Percentiles rank a stretch among this genome's conserved stretches.
These are phyloP conservation scores for Oryzias melastigma DNA, from an alignment of 2,113 vertebrate genomes.

Conservation along the genomic window DNA sequence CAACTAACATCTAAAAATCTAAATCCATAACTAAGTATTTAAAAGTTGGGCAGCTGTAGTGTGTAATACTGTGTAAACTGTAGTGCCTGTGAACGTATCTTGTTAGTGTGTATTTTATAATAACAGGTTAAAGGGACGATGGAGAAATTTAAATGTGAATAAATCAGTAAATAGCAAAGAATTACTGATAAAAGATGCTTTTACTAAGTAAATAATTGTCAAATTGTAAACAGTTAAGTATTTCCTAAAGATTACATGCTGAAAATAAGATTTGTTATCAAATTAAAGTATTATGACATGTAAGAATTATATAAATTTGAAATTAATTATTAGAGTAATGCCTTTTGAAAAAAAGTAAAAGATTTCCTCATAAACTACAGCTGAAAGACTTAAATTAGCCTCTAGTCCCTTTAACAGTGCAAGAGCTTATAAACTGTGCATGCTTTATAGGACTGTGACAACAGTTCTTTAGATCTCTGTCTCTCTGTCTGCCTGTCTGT, in stretches of 20 bases:
- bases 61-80: slow-evolving; percentile 96
- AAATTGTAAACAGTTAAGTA: slow-evolving; percentile 94
- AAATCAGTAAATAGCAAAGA: slow-evolving; percentile 89
- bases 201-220: slow-evolving; percentile 83
- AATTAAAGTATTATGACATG: slow-evolving; percentile 68
- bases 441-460: slow-evolving; percentile 69
- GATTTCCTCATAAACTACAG: slow-evolving; percentile 89
- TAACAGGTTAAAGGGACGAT: slow-evolving; percentile 99
- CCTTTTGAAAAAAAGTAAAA: slow-evolving; percentile 83
- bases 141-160: slow-evolving; percentile 98
- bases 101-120: slow-evolving; percentile 98
- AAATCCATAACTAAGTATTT: slow-evolving; percentile 99
- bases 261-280: slow-evolving; percentile 60
- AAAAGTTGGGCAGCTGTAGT: slow-evolving; percentile 92
- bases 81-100: slow-evolving; percentile 87
- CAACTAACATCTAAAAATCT: slow-evolving; percentile 99
- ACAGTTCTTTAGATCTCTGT: slow-evolving; percentile 58
- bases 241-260: slow-evolving; percentile 85
- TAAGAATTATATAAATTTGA: slow-evolving; percentile 49
- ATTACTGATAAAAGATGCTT: slow-evolving; percentile 89
- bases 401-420: slow-evolving; percentile 99
- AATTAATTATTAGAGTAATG: slow-evolving; percentile 68
- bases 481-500: slow-evolving; percentile 70
- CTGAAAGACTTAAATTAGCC: slow-evolving; percentile 94
- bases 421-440: slow-evolving; percentile 84